Conservation (phyloP, 2,888 invertebrate species). For the Tetanocera ferruginea region DNA sequence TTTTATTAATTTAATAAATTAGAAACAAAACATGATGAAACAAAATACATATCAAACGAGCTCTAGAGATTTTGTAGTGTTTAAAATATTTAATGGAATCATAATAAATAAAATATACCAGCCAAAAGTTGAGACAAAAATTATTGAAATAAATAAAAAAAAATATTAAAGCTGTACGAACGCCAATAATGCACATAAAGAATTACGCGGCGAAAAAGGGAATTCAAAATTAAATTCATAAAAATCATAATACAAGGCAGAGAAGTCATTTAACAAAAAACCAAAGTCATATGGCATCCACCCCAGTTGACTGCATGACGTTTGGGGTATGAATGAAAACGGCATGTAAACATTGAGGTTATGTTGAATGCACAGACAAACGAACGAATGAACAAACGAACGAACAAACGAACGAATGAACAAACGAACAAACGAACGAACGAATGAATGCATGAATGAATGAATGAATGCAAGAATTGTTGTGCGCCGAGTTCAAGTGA, state of each 20-base stretch:
- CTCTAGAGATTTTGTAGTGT: background rate
- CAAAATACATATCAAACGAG: background rate
- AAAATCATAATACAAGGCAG: background rate
- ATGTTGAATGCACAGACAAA: background rate
- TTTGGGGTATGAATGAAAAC: background rate
- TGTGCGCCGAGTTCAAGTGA: conserved; percentile 16
- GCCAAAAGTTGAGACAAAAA: background rate
- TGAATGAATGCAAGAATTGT: background rate
- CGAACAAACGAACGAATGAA: background rate
- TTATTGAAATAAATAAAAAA: background rate
- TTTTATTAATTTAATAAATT: background rate
- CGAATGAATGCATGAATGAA: no score
- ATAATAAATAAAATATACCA: background rate
- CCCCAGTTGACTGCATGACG: background rate
- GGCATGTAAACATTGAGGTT: conserved; percentile 15
- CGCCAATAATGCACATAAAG: conserved; percentile 13
- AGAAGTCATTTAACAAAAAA: background rate
- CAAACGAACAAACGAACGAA: background rate
- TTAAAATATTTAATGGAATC: background rate
- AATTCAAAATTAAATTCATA: background rate
- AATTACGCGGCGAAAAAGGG: no score
- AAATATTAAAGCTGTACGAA: background rate
- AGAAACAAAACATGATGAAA: background rate
- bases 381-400: no score
- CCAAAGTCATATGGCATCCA: background rate